Percentiles rank a stretch among this genome's conserved stretches.
phyloP scores from a whole-genome alignment of 37 sponge, comb jelly and placozoan species.

The Chondrilla cf. caribensis region DNA sequence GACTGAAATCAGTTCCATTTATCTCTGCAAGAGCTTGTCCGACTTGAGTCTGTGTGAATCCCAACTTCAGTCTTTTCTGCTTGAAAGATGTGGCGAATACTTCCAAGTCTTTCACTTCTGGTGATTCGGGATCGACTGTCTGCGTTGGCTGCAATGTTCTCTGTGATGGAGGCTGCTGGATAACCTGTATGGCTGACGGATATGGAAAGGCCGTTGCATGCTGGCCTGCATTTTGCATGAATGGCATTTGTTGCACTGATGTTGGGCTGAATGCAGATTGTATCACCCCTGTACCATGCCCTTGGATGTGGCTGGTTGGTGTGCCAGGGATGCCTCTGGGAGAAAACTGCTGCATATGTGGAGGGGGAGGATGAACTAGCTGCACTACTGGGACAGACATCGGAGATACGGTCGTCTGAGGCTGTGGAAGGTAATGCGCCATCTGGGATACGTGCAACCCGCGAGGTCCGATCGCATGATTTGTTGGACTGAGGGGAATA shows the following conservation, averaged over 20 bases:
- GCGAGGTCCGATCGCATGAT: neutral
- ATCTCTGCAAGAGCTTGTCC: conserved; percentile 93
- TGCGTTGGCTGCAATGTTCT: conserved; percentile 55
- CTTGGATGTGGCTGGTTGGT: neutral
- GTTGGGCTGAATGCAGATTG: neutral
- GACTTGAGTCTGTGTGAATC: conserved; percentile 95
- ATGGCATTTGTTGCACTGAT: conserved; percentile 27
- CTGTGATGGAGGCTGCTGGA: conserved; percentile 34
- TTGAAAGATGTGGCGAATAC: conserved; percentile 89
- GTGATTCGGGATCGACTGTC: conserved; percentile 69
- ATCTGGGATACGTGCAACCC: conserved; percentile 5
- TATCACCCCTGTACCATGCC: neutral
- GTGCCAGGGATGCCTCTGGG: neutral
- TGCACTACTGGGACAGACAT: conserved; percentile 28
- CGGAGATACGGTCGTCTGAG: neutral
- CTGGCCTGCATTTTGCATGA: conserved; percentile 1
- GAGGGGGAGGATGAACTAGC: neutral
- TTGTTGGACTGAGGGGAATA: conserved; percentile 16
- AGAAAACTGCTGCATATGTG: neutral
- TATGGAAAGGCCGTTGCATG: neutral
- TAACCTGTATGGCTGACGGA: conserved; percentile 27
- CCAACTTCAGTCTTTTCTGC: conserved; percentile 81
- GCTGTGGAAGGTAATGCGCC: neutral
- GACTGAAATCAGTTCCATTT: conserved; percentile 95
- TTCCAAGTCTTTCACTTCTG: conserved; percentile 86